A percentile compares a stretch with the other conserved stretches of the same genome.
Evolutionary conservation across 2,797 vertebrate species (phyloP).

Genomic region (Onychomys arenicola): DNA sequence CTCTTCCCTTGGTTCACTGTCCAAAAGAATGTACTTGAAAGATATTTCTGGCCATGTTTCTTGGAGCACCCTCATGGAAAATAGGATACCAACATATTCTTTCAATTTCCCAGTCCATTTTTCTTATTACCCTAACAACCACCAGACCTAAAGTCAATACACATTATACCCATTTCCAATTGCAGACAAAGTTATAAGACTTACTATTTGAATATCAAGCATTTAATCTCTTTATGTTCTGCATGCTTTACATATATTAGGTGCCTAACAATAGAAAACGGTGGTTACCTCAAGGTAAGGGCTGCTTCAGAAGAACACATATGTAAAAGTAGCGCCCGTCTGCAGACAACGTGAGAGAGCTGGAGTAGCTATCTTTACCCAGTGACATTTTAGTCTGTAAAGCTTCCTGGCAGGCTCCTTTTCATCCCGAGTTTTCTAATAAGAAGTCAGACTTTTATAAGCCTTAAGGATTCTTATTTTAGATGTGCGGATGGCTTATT

Average conservation of each 20-base stretch:
- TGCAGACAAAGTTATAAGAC: background rate
- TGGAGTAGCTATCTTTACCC: constrained; percentile 35
- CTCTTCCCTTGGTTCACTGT: background rate
- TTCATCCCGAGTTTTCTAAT: constrained; percentile 51
- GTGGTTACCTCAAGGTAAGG: background rate
- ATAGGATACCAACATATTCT: constrained; percentile 7
- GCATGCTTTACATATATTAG: background rate
- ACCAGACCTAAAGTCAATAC: constrained; percentile 62
- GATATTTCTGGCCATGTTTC: constrained; percentile 15
- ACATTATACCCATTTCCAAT: constrained; percentile 40
- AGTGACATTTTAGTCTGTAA: constrained; percentile 60
- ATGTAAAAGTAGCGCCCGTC: constrained; percentile 17
- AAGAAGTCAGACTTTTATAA: constrained; percentile 60
- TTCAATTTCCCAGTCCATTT: constrained; percentile 6
- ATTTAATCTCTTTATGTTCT: constrained; percentile 16
- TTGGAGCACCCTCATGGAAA: constrained; percentile 21
- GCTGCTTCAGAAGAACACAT: constrained; percentile 39
- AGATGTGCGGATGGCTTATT: constrained; percentile 35
- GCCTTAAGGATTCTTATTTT: constrained; percentile 61
- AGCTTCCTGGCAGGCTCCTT: background rate
- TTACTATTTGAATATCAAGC: constrained; percentile 46
- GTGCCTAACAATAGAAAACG: constrained; percentile 46
- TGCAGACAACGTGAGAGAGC: background rate
- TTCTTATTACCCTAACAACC: constrained; percentile 66
- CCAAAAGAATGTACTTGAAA: constrained; percentile 29